phyloP scores from a whole-genome alignment of 2,888 invertebrate genomes.

The Pachycephus smyrnensis region DNA sequence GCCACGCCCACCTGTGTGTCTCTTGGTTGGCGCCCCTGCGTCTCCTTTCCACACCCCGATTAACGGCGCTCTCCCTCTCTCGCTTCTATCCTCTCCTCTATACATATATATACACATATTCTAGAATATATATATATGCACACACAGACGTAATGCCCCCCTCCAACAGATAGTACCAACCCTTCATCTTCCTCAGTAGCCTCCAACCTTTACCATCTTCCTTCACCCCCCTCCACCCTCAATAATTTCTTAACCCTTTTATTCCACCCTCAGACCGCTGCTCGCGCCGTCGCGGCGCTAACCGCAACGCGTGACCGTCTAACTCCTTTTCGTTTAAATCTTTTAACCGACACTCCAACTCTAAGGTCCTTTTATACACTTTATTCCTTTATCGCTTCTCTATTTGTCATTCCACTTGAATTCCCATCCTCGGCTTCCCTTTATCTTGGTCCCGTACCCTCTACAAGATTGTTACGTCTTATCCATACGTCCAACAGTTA shows the following conservation, averaged over 20 bases:
- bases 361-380: background rate
- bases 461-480: background rate
- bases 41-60: conserved; percentile 32
- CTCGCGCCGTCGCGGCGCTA: conserved; percentile 19
- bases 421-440: background rate
- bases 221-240: conserved; percentile 26
- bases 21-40: conserved; percentile 47
- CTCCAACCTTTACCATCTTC: background rate
- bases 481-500: background rate
- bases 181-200: background rate
- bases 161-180: background rate
- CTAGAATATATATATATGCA: background rate
- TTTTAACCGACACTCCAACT: conserved; percentile 17
- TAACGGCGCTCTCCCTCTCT: background rate
- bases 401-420: background rate
- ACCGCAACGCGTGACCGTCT: conserved; percentile 66
- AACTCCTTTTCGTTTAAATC: conserved; percentile 61
- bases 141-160: background rate
- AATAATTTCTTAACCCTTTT: conserved; percentile 1
- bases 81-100: background rate
- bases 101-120: background rate
- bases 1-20: conserved; percentile 62
- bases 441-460: background rate
- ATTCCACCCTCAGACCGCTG: background rate
- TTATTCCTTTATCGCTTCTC: background rate